Percentiles rank a stretch among this genome's conserved stretches.
Evolutionary conservation across 2,888 invertebrate species (phyloP).

Genomic region (Hemithea aestivaria): DNA sequence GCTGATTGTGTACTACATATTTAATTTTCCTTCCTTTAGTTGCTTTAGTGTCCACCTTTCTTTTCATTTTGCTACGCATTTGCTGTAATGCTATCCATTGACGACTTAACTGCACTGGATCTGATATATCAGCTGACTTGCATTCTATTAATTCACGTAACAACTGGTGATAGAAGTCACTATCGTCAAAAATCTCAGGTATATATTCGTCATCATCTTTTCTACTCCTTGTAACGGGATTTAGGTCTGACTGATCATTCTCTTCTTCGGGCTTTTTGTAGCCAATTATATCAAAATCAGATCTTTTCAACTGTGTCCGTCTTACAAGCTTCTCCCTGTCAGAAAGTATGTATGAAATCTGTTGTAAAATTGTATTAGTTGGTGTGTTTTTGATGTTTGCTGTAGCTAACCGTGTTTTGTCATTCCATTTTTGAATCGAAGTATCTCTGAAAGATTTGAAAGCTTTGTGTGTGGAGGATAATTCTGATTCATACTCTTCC

Average conservation of each 20-base stretch:
- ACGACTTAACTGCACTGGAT: slow-evolving; percentile 90
- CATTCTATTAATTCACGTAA: slow-evolving; percentile 94
- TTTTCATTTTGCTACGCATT: slow-evolving; percentile 93
- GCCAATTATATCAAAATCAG: slow-evolving; percentile 85
- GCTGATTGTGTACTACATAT: slow-evolving; percentile 90
- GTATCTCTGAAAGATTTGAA: slow-evolving; percentile 86
- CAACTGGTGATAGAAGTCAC: slow-evolving; percentile 97
- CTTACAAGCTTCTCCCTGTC: slow-evolving; percentile 87
- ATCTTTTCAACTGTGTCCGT: slow-evolving; percentile 88
- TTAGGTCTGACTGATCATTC: slow-evolving; percentile 35
- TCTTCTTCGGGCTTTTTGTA: slow-evolving; percentile 51
- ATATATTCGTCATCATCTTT: slow-evolving; percentile 81
- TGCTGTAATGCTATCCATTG: slow-evolving; percentile 96
- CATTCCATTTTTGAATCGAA: slow-evolving; percentile 96
- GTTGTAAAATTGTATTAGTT: slow-evolving; percentile 83
- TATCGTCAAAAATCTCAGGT: slow-evolving; percentile 95
- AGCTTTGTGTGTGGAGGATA: slow-evolving; percentile 77
- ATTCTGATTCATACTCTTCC: slow-evolving; percentile 77
- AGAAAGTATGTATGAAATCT: slow-evolving; percentile 90
- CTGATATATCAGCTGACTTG: slow-evolving; percentile 90
- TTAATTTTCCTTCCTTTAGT: slow-evolving; percentile 96
- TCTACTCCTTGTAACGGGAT: slow-evolving; percentile 41
- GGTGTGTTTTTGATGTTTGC: slow-evolving; percentile 81
- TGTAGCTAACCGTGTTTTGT: slow-evolving; percentile 88
- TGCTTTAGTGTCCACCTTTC: slow-evolving; percentile 94